Percentiles rank a stretch among this genome's conserved stretches.
Evolutionary conservation across 2,888 invertebrate species (phyloP).

Genomic region (Andrena camellia): DNA sequence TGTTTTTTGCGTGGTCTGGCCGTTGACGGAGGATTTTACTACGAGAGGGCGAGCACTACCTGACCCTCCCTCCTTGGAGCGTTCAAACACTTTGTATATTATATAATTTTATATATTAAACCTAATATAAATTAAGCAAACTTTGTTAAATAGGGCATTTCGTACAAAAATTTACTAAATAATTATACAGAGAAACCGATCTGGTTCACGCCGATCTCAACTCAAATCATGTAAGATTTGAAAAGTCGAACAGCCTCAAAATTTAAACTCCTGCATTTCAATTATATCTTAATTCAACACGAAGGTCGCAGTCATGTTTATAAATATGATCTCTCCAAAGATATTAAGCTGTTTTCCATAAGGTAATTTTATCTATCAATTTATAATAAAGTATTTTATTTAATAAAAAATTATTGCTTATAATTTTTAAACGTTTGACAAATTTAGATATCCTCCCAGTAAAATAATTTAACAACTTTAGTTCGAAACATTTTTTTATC

Average conservation of each 20-base stretch:
- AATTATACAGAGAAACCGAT: neutral
- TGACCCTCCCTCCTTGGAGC: no score
- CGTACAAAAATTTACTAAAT: no score
- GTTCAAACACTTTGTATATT: no score
- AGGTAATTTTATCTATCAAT: conserved; percentile 90
- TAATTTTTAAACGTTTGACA: conserved; percentile 76
- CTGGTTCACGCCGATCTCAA: conserved; percentile 94
- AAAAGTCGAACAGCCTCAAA: conserved; percentile 88
- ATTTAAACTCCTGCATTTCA: conserved; percentile 86
- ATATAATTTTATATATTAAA: no score
- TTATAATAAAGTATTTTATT: conserved; percentile 84
- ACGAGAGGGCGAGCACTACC: no score
- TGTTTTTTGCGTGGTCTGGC: no score
- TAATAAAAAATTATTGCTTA: conserved; percentile 85
- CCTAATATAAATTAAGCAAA: no score
- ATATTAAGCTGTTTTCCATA: conserved; percentile 95
- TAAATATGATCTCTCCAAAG: conserved; percentile 91
- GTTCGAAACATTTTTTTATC: no score
- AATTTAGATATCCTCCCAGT: neutral
- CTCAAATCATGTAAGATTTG: conserved; percentile 91
- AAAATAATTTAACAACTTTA: conserved; percentile 77
- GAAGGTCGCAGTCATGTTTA: conserved; percentile 93
- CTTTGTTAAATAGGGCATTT: no score
- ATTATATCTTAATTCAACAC: conserved; percentile 92
- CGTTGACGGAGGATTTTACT: no score